phyloP scores from a whole-genome alignment of 2,888 invertebrate genomes.

The Tenthredo amoena region DNA sequence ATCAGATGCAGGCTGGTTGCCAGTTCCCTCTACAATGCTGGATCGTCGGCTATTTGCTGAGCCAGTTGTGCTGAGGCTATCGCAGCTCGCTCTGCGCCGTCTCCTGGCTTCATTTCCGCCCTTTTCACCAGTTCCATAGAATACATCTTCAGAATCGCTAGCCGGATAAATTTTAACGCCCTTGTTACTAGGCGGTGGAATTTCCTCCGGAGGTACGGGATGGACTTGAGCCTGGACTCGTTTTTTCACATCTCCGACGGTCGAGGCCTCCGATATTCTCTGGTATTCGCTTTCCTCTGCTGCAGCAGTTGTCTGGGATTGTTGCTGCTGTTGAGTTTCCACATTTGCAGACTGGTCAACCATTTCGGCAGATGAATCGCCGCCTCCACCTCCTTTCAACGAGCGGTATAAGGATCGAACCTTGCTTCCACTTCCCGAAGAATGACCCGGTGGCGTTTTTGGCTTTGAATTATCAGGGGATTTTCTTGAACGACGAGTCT shows the following conservation, averaged over 20 bases:
- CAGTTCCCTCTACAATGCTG: slow-evolving; percentile 78
- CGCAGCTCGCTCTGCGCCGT: slow-evolving; percentile 79
- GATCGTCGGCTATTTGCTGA: slow-evolving; percentile 80
- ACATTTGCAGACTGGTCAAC: slow-evolving; percentile 68
- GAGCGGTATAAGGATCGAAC: slow-evolving; percentile 74
- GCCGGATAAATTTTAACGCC: slow-evolving; percentile 79
- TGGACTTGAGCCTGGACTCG: slow-evolving; percentile 80
- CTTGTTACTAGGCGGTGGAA: slow-evolving; percentile 64
- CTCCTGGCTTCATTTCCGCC: slow-evolving; percentile 64
- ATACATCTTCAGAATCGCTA: slow-evolving; percentile 81
- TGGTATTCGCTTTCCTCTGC: slow-evolving; percentile 80
- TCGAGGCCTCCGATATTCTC: slow-evolving; percentile 80
- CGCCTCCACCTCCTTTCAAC: slow-evolving; percentile 68
- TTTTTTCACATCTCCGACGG: slow-evolving; percentile 75
- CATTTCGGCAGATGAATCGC: slow-evolving; percentile 55
- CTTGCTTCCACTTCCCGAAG: slow-evolving; percentile 66
- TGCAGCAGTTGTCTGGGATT: slow-evolving; percentile 55
- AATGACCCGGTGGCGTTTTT: slow-evolving; percentile 73
- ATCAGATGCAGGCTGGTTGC: slow-evolving; percentile 67
- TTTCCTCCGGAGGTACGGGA: slow-evolving; percentile 72
- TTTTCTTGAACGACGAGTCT: slow-evolving; percentile 73
- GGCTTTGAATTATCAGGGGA: slow-evolving; percentile 74
- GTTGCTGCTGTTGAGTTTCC: slow-evolving; percentile 71
- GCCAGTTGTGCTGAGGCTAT: slow-evolving; percentile 80
- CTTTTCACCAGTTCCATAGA: slow-evolving; percentile 75